Evolutionary conservation across 2,113 vertebrate genomes (phyloP).

Genomic region (Canis aureus): DNA sequence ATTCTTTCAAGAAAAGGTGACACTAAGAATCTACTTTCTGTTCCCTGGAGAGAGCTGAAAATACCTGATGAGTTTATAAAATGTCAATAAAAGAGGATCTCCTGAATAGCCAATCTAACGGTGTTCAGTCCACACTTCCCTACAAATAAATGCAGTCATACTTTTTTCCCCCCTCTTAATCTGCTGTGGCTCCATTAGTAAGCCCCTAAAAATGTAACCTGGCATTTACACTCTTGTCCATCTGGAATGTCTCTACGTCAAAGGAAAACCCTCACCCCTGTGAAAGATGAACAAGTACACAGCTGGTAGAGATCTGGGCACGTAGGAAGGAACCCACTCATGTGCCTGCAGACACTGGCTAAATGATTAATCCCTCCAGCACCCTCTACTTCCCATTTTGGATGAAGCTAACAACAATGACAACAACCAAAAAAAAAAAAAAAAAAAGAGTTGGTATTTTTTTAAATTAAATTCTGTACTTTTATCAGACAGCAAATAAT

Average conservation of each 20-base stretch:
- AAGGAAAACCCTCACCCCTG: slow-evolving; percentile 59
- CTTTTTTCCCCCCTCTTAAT: slow-evolving; percentile 35
- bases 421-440: neutral
- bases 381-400: neutral
- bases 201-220: slow-evolving; percentile 76
- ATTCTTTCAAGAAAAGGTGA: slow-evolving; percentile 32
- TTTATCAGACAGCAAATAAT: slow-evolving; percentile 16
- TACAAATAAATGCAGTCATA: slow-evolving; percentile 21
- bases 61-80: slow-evolving; percentile 57
- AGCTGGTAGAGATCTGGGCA: slow-evolving; percentile 49
- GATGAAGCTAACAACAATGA: neutral
- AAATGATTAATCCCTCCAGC: neutral
- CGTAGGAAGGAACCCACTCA: neutral
- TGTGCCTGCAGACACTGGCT: neutral
- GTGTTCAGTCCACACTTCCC: neutral
- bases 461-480: neutral
- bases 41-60: neutral
- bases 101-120: neutral
- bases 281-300: slow-evolving; percentile 28
- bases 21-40: slow-evolving; percentile 27
- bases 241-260: slow-evolving; percentile 73
- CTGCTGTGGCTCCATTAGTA: slow-evolving; percentile 70
- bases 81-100: slow-evolving; percentile 37
- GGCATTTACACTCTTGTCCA: slow-evolving; percentile 64
- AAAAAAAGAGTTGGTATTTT: neutral